Percentiles rank a stretch among this genome's conserved stretches.
phyloP scores from a whole-genome alignment of 1,140 invertebrate species.

The Nixonia krombeini region DNA sequence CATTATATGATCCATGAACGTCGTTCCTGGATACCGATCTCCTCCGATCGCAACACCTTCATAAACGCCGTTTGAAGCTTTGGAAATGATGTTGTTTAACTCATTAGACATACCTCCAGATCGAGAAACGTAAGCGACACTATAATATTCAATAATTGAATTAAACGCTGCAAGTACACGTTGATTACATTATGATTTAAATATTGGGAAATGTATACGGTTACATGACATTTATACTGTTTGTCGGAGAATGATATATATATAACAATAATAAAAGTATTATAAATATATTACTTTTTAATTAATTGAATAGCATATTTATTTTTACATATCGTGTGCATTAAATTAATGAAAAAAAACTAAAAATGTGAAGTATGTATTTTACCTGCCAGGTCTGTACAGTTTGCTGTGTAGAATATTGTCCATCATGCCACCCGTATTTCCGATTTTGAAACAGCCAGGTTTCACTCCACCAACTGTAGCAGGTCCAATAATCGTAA shows the following conservation, averaged over 20 bases:
- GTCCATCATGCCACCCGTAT: constrained; percentile 99
- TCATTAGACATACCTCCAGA: constrained; percentile 99
- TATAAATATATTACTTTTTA: no score
- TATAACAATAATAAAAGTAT: constrained; percentile 3
- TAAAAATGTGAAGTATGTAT: neutral
- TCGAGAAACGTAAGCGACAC: constrained; percentile 97
- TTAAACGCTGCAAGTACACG: no score
- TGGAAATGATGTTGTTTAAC: constrained; percentile 98
- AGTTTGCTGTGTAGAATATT: constrained; percentile 98
- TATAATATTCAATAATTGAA: constrained; percentile 69
- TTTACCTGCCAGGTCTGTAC: constrained; percentile 90
- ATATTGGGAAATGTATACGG: no score
- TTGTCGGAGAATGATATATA: neutral
- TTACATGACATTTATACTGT: no score
- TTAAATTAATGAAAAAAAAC: neutral
- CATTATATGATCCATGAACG: constrained; percentile 98
- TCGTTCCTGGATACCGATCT: constrained; percentile 98
- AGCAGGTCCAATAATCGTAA: constrained; percentile 81
- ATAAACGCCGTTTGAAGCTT: constrained; percentile 96
- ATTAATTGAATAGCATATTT: no score
- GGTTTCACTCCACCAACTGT: constrained; percentile 99
- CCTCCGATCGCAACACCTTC: constrained; percentile 99
- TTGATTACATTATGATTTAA: no score
- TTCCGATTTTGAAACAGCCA: constrained; percentile 99
- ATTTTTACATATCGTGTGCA: no score